Base-by-base conservation (phyloP, 2,888 invertebrate species). In the Melanophora roralis region DNA sequence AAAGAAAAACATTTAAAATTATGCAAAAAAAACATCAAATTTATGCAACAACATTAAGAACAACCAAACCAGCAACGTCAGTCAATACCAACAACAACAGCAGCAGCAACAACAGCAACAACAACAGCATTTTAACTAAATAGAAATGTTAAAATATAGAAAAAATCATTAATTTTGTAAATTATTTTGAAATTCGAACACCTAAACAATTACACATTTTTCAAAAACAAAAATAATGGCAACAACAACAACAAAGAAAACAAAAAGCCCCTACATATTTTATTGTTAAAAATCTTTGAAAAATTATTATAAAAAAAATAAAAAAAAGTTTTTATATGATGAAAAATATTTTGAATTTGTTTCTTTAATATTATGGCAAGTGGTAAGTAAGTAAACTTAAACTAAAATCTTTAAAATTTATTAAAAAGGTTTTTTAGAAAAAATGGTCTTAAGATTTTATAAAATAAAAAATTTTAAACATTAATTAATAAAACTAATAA, bases 271-370 rank as follows among this genome's bases (percentile, higher is more conserved):
- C 67, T 80, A 73, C 72, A 60, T 80, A 76, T 80, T 80, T 80
- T 76, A 73, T 76, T 80, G 76, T 76, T 80, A 76, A 80, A 80
- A 80, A 64, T 76, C 76, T 76, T 80, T 80, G 68, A 76, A 72
- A 73, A 80, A 80, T 76, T 80, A 80, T 80, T 64, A 80, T 76
- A 69, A 72, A 80, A 68, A 78, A 75, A 60, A 78, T 11, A 51
- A 72, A 79, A 78, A 79, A 67, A 80, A 80, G 80, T 80, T 80
- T 80, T 80, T 80, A 80, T 76, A 80, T 80, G 80, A 80, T 80
- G 80, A 80, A 80, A 64, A 45, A 7, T 65, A 57, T 49, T 21
- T 34, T 8, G 2, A 11, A 40, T 38, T 64, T 38, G 21, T 40
- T 53, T 43, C 47, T 65, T 64, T 23, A 16, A n/a, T 5, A 53